Evolutionary conservation across 2,888 invertebrate species (phyloP).

Genomic region (Slavum lentiscoides): DNA sequence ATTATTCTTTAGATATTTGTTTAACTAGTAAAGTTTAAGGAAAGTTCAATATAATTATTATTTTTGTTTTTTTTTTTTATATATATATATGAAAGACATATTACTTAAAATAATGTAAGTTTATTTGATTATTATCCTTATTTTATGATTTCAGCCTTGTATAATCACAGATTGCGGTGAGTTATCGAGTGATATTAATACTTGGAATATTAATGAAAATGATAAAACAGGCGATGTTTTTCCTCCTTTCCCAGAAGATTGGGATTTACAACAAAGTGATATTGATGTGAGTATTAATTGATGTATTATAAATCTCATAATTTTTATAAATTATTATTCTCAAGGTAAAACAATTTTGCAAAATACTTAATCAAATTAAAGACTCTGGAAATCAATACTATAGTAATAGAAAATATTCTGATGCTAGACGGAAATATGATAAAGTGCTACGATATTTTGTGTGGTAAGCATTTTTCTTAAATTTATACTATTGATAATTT

Average conservation of each 20-base stretch:
- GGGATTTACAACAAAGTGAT: conserved; percentile 60
- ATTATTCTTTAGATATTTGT: neutral
- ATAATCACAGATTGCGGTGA: conserved; percentile 77
- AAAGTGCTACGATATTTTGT: conserved; percentile 77
- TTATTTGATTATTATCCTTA: conserved; percentile 55
- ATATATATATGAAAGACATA: neutral
- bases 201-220: conserved; percentile 69
- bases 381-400: conserved; percentile 74
- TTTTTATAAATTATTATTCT: conserved; percentile 55
- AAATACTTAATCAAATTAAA: conserved; percentile 68
- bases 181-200: conserved; percentile 63
- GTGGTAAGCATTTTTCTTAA: conserved; percentile 58
- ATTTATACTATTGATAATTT: neutral
- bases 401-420: conserved; percentile 65
- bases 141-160: conserved; percentile 64
- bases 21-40: neutral
- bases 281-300: conserved; percentile 54
- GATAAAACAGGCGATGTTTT: conserved; percentile 74
- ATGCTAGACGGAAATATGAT: conserved; percentile 75
- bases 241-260: conserved; percentile 80
- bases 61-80: neutral
- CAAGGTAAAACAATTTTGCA: conserved; percentile 61
- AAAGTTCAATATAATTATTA: neutral
- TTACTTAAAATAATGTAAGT: conserved; percentile 25
- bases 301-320: conserved; percentile 11